A percentile compares a stretch with the other conserved stretches of the same genome.
These are phyloP conservation scores for Bubo blakistoni DNA, from an alignment of 2,113 vertebrate genomes.

Conservation along the genomic window DNA sequence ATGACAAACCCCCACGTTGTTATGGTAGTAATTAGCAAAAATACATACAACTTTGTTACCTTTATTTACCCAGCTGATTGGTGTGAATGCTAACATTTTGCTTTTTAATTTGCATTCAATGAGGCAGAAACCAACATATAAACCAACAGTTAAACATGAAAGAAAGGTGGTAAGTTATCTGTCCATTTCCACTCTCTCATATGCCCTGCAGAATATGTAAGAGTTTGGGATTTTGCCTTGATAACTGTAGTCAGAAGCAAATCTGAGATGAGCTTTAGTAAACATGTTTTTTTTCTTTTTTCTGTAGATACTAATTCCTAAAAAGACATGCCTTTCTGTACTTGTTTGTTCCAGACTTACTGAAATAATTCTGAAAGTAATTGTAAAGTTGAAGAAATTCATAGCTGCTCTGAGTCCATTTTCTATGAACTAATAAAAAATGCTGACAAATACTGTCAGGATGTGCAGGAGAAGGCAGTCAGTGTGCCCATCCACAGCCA, in stretches of 20 bases:
- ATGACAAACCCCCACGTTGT: not conserved
- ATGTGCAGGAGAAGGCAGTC: not conserved
- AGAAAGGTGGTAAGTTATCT: not conserved
- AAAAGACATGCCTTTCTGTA: not conserved
- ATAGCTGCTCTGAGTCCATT: not conserved
- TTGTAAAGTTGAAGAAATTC: not conserved
- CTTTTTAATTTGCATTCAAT: conserved; percentile 41
- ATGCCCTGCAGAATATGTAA: not conserved
- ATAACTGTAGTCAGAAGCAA: not conserved
- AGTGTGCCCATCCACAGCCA: too few species aligned
- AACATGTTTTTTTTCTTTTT: not conserved
- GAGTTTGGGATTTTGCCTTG: not conserved
- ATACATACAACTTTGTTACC: not conserved
- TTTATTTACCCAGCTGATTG: conserved; percentile 43
- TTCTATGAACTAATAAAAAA: not conserved
- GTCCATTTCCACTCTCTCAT: not conserved
- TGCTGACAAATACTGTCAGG: not conserved
- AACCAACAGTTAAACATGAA: not conserved
- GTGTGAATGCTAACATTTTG: not conserved
- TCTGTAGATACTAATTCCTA: not conserved
- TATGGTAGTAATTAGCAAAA: conserved; percentile 29
- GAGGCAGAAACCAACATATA: conserved; percentile 27
- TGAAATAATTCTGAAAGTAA: not conserved
- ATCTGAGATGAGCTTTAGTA: not conserved
- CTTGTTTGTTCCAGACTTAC: not conserved